Conservation (phyloP, 2,797 vertebrate species). For the Sebastes minor region DNA sequence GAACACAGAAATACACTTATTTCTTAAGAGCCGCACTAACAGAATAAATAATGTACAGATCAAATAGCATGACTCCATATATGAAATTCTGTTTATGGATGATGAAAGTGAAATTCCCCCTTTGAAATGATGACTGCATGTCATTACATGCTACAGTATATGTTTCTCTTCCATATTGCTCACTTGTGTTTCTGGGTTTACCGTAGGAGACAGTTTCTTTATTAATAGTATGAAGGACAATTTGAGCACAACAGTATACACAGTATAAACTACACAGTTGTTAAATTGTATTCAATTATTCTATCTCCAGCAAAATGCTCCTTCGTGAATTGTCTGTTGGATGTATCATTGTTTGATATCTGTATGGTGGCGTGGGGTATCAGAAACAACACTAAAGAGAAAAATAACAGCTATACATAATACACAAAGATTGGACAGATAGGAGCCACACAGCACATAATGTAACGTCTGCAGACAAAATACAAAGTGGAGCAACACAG, state of each 20-base stretch:
- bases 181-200: neutral
- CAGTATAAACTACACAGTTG: neutral
- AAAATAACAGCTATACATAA: no score
- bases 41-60: constrained; percentile 21
- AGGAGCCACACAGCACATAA: no score
- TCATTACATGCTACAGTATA: neutral
- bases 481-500: no score
- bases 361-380: neutral
- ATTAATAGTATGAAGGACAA: neutral
- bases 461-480: no score
- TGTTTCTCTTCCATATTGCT: neutral
- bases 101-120: neutral
- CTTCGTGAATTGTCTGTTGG: neutral
- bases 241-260: neutral
- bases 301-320: neutral
- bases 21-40: neutral
- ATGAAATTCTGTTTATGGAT: neutral
- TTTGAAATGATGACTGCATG: neutral
- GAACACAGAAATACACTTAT: neutral
- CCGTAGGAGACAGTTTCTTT: neutral
- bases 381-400: no score
- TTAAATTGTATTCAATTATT: neutral
- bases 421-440: no score
- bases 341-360: neutral
- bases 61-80: constrained; percentile 1